These are phyloP conservation scores for Sebastiscus tertius DNA, from an alignment of 2,797 vertebrate genomes.

Conservation along the genomic window DNA sequence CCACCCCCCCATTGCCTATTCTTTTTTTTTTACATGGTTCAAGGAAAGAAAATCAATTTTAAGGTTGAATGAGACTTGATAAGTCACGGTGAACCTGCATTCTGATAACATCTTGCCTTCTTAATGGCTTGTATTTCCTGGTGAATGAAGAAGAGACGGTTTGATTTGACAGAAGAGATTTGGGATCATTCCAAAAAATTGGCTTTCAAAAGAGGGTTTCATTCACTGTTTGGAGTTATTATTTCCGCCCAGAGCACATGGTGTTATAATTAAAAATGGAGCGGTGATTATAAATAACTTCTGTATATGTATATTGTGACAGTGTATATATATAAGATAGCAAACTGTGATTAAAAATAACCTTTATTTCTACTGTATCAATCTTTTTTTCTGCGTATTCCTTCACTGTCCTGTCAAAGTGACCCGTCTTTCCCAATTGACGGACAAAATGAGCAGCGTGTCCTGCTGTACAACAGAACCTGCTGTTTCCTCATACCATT, in stretches of 20 bases:
- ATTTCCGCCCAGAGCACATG: background rate
- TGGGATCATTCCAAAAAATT: constrained; percentile 11
- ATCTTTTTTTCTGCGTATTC: constrained; percentile 8
- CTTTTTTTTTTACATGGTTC: background rate
- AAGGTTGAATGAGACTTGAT: constrained; percentile 40
- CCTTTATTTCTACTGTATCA: background rate
- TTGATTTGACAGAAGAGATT: background rate
- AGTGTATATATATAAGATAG: background rate
- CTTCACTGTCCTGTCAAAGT: constrained; percentile 37
- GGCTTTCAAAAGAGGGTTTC: background rate
- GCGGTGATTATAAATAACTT: background rate
- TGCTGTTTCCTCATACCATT: background rate
- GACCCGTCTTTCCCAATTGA: constrained; percentile 13
- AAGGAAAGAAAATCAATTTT: constrained; percentile 47
- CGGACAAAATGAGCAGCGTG: background rate
- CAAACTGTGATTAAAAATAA: no score
- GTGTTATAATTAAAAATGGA: background rate
- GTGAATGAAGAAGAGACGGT: constrained; percentile 14
- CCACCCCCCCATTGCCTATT: background rate
- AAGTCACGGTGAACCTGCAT: constrained; percentile 26
- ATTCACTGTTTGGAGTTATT: constrained; percentile 7
- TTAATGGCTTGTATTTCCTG: constrained; percentile 28
- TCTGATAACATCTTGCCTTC: constrained; percentile 28
- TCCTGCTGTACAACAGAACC: background rate
- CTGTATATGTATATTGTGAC: background rate